Evolutionary conservation across 2,797 vertebrate species (phyloP).

Genomic region (Gambusia yucatana): DNA sequence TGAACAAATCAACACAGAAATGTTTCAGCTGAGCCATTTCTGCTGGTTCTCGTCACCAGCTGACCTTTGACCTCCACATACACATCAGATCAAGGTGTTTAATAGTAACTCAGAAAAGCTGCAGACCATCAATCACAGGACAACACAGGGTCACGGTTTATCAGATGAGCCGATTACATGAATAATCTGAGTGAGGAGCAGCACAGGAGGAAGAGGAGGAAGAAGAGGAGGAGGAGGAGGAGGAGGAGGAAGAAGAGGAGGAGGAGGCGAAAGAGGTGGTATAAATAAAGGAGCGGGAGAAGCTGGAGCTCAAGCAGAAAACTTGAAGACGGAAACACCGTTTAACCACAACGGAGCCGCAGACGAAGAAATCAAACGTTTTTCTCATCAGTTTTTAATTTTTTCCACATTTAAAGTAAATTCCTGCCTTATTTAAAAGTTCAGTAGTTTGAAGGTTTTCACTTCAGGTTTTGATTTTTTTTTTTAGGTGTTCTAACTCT

Average conservation of each 20-base stretch:
- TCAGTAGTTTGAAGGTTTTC: not conserved
- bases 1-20: not conserved
- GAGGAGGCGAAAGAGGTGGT: constrained; percentile 17
- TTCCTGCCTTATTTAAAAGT: not conserved
- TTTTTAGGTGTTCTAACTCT: constrained; percentile 4
- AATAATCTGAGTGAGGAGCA: constrained; percentile 26
- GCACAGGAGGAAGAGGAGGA: not conserved
- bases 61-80: constrained; percentile 30
- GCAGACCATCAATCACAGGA: constrained; percentile 46
- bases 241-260: constrained; percentile 22
- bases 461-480: not conserved
- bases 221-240: constrained; percentile 14
- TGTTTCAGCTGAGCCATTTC: not conserved
- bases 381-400: not conserved
- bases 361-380: too few species aligned
- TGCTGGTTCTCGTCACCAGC: constrained; percentile 12
- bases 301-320: not conserved
- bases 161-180: constrained; percentile 48
- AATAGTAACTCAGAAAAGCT: constrained; percentile 38
- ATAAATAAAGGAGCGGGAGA: constrained; percentile 53
- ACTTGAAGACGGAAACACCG: not conserved
- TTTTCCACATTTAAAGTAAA: constrained; percentile 31
- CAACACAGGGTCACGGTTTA: not conserved
- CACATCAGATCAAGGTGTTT: constrained; percentile 25
- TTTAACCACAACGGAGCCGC: not conserved